A percentile compares a stretch with the other conserved stretches of the same genome.
phyloP scores from a whole-genome alignment of 2,888 invertebrate genomes.

The Lasioglossum zephyrum region DNA sequence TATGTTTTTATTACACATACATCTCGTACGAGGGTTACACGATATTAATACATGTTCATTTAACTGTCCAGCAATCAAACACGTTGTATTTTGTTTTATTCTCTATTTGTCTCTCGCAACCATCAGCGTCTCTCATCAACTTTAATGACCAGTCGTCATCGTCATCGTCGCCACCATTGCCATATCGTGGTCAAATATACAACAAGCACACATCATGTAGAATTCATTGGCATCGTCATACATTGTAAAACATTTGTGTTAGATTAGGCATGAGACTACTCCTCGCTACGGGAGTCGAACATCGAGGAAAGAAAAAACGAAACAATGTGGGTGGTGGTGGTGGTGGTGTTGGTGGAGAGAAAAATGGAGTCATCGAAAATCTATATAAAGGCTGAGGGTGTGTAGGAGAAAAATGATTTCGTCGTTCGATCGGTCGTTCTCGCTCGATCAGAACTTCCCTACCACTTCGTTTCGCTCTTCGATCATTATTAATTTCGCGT shows the following conservation, averaged over 20 bases:
- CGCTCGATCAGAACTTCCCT: slow-evolving; percentile 15
- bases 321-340: not conserved
- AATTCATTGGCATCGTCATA: slow-evolving; percentile 22
- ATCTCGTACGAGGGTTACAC: slow-evolving; percentile 84
- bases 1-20: slow-evolving; percentile 84
- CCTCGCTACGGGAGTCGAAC: slow-evolving; percentile 6
- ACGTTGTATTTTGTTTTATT: slow-evolving; percentile 78
- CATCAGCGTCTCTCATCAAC: slow-evolving; percentile 43
- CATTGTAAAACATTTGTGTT: slow-evolving; percentile 28
- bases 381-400: not conserved
- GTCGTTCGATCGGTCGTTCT: slow-evolving; percentile 52
- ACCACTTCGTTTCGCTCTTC: not conserved
- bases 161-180: slow-evolving; percentile 46
- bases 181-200: slow-evolving; percentile 21
- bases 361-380: slow-evolving; percentile 2
- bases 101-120: slow-evolving; percentile 50
- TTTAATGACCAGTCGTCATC: slow-evolving; percentile 7
- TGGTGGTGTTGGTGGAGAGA: not conserved
- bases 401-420: slow-evolving; percentile 4
- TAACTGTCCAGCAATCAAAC: slow-evolving; percentile 85
- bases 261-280: slow-evolving; percentile 18
- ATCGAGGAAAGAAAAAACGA: slow-evolving; percentile 21
- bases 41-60: slow-evolving; percentile 84
- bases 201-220: slow-evolving; percentile 20
- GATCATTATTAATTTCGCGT: not conserved